Percentiles rank a stretch among this genome's conserved stretches.
phyloP scores from a whole-genome alignment of 2,888 invertebrate species.

The Hydrotaea diabolus region DNA sequence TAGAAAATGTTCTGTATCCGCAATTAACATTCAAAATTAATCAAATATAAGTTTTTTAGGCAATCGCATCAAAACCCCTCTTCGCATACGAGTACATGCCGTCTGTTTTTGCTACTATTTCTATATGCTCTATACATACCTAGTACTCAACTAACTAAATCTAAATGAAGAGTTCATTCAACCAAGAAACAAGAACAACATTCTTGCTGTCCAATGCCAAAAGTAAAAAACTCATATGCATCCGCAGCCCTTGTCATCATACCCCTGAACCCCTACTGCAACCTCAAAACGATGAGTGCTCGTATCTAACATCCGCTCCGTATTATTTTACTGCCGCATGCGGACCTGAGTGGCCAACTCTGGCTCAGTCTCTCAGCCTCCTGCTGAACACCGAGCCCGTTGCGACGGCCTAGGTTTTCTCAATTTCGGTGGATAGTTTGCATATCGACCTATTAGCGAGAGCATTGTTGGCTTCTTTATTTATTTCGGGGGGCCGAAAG shows the following conservation, averaged over 20 bases:
- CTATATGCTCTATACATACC: slow-evolving; percentile 1
- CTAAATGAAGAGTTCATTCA: slow-evolving; percentile 66
- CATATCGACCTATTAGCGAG: slow-evolving; percentile 61
- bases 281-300: not conserved
- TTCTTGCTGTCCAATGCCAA: slow-evolving; percentile 27
- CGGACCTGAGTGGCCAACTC: slow-evolving; percentile 37
- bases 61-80: not conserved
- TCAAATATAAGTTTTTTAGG: not conserved
- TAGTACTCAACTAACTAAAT: slow-evolving; percentile 21
- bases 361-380: slow-evolving; percentile 1
- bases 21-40: slow-evolving; percentile 40
- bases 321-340: slow-evolving; percentile 29
- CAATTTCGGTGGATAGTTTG: slow-evolving; percentile 43
- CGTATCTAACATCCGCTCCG: slow-evolving; percentile 27
- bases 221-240: slow-evolving; percentile 26
- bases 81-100: not conserved
- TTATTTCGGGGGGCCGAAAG: not conserved
- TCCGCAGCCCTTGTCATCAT: not conserved
- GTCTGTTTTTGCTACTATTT: no score
- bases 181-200: slow-evolving; percentile 36
- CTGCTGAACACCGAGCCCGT: slow-evolving; percentile 26
- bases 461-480: slow-evolving; percentile 27
- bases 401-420: slow-evolving; percentile 36
- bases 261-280: not conserved
- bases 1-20: not conserved